A percentile compares a stretch with the other conserved stretches of the same genome.
Evolutionary conservation across 2,888 invertebrate species (phyloP).

Genomic region (Drosophila meridiana): DNA sequence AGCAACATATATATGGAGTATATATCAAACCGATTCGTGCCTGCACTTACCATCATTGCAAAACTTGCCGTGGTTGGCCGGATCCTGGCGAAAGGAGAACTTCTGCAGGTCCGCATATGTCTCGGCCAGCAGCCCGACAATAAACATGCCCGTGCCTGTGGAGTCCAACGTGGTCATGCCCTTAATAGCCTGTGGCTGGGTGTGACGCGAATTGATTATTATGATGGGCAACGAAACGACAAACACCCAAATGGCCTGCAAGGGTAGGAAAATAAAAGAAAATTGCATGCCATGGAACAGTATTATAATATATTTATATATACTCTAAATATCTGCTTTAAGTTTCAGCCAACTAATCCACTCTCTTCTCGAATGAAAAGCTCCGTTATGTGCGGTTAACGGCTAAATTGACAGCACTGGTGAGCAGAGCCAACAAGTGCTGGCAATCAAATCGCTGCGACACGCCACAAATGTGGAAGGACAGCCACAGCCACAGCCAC

Average conservation of each 20-base stretch:
- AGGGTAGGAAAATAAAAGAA: not conserved
- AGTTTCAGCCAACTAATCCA: not conserved
- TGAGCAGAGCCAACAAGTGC: constrained; percentile 58
- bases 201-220: constrained; percentile 94
- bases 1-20: not conserved
- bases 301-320: not conserved
- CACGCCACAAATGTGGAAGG: constrained; percentile 43
- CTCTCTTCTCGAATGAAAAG: not conserved
- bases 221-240: constrained; percentile 96
- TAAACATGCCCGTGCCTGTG: constrained; percentile 93
- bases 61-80: constrained; percentile 95
- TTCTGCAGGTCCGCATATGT: constrained; percentile 97
- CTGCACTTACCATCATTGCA: constrained; percentile 91
- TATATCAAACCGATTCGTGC: not conserved
- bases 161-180: constrained; percentile 95
- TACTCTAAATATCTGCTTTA: not conserved
- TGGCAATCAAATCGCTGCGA: constrained; percentile 50
- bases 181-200: constrained; percentile 90
- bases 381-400: not conserved
- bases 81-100: constrained; percentile 95
- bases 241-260: constrained; percentile 95
- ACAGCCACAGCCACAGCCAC: constrained; percentile 6
- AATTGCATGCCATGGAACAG: not conserved
- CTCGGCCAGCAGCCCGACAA: constrained; percentile 94
- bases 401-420: constrained; percentile 5